A percentile compares a stretch with the other conserved stretches of the same genome.
phyloP scores from a whole-genome alignment of 2,113 vertebrate species.

The Balaeniceps rex region DNA sequence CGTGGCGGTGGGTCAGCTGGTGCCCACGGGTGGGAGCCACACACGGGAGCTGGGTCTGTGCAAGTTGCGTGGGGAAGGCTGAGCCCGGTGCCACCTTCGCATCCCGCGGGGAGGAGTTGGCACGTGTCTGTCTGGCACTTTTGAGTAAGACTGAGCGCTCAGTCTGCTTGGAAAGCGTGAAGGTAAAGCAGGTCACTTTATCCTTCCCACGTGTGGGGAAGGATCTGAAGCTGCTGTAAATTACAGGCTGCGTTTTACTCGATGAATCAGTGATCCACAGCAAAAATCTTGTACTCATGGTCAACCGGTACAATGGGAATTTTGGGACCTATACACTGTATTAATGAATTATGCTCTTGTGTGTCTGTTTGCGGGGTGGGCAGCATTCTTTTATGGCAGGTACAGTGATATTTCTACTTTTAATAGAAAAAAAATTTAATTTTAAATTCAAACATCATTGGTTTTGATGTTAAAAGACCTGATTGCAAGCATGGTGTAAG shows the following conservation, averaged over 20 bases:
- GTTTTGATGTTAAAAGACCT: not conserved
- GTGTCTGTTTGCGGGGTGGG: not conserved
- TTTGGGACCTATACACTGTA: rapidly evolving
- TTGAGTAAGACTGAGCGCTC: not conserved
- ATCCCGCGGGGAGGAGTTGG: not conserved
- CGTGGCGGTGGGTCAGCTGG: too few species aligned
- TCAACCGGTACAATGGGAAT: not conserved
- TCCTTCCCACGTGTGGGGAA: not conserved
- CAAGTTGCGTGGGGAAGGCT: not conserved
- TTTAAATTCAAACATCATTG: not conserved
- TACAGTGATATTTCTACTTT: not conserved
- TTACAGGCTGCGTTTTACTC: not conserved
- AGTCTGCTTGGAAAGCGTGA: not conserved
- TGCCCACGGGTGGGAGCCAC: not conserved
- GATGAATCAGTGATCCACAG: not conserved
- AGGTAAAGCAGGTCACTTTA: not conserved
- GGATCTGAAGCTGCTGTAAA: not conserved
- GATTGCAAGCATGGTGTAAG: not conserved
- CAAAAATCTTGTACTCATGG: not conserved
- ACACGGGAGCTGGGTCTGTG: not conserved
- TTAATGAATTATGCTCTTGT: not conserved
- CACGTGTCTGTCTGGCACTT: not conserved
- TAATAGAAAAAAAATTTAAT: not conserved
- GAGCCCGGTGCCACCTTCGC: not conserved
- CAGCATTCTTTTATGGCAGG: not conserved